phyloP scores from a whole-genome alignment of 2,797 vertebrate species.

The Myotis findleyi region DNA sequence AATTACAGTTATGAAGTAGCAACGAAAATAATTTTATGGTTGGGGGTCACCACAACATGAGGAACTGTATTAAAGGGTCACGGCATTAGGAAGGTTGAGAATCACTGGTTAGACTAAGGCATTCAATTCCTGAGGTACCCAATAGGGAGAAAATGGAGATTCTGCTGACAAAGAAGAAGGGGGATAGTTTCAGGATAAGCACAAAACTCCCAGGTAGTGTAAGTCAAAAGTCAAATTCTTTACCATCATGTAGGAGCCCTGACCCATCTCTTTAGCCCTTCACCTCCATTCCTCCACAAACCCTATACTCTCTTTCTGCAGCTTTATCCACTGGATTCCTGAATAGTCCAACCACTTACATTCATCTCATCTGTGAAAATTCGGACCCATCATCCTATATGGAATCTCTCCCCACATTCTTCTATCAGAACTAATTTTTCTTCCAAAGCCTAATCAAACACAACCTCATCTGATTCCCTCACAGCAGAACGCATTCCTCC shows the following conservation, averaged over 20 bases:
- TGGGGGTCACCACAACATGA: too few species aligned
- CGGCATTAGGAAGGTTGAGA: too few species aligned
- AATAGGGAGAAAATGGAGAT: not conserved
- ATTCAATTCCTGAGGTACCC: not conserved
- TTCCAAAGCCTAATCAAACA: not conserved
- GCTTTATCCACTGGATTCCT: not conserved
- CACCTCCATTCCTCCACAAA: not conserved
- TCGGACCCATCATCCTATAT: not conserved
- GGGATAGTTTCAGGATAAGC: rapidly evolving
- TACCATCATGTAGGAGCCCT: not conserved
- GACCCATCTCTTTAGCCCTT: not conserved
- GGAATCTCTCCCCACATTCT: not conserved
- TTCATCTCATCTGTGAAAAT: not conserved
- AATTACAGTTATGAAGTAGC: too few species aligned
- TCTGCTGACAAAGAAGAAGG: not conserved
- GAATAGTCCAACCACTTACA: not conserved
- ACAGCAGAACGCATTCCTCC: not conserved
- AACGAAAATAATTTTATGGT: too few species aligned
- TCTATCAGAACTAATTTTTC: not conserved
- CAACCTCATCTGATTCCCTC: not conserved
- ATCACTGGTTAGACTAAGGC: not conserved
- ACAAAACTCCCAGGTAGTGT: not conserved
- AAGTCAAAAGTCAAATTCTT: not conserved
- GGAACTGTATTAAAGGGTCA: too few species aligned
- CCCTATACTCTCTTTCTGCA: not conserved